Base-by-base conservation (phyloP, 2,797 vertebrate genomes). In the Novumbra hubbsi region DNA sequence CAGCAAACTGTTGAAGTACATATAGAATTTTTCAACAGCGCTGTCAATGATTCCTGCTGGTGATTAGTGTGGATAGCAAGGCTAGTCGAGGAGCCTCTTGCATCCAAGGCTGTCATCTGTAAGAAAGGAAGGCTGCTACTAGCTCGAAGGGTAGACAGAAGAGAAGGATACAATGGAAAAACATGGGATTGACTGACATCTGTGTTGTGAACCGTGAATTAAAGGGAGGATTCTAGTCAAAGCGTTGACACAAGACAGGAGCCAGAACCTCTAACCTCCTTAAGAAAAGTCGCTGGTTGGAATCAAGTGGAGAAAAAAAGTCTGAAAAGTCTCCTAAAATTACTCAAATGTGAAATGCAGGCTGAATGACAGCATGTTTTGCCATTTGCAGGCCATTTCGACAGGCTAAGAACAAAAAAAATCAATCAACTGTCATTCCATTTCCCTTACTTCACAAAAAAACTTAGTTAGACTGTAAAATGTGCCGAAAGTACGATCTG, bases 41-140 rank as follows among this genome's bases (percentile, higher is more conserved):
- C 68, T 77, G 75, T 72, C 75, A 72, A 74, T 72, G 75, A 24
- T 72, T 64, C 16, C 64, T 57, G 64, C 14, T 71, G 70, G 69
- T 64, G 67, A 80, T 73, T 78, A 80, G 74, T 81, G 65, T 78
- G 27, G 77, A 76, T 74, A 81, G 74, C 81, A 63, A 79, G 27
- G 77, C 76, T 73, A 81, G 84, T 78, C 71, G 69, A 78, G 76
- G 78, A 60, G 55, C 55, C 21, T 24, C 67, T 87, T 79, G 84
- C 72, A 84, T 62, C 79, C 81, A 84, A 81, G 82, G 80, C 82
- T 89, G 84, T 90, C 86, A 86, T 81, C 75, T 68, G 72, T 32
- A 62, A 45, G 28, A 60, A 63, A 68, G 24, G 32, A 71, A 28
- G 41, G 52, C 21, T 83, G 72, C 27, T 19, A 70, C 45, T 2